Evolutionary conservation across 2,888 invertebrate genomes (phyloP), one percentile per base, ranked within the genome.

Genomic region (Thalpophila matura): DNA sequence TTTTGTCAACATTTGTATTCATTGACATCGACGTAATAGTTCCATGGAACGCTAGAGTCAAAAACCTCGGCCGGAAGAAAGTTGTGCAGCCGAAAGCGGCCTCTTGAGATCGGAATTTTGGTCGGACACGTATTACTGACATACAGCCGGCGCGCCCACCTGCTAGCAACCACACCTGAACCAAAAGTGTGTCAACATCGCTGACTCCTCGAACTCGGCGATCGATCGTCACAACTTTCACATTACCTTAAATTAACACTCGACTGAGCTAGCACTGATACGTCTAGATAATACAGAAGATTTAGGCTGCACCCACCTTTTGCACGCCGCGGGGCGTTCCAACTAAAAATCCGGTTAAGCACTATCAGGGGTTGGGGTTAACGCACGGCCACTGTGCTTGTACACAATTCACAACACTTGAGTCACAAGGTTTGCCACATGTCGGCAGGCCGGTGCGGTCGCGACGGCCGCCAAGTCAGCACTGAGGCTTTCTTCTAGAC

Each of bases 361-460:
- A 94, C 94, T 93, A 92, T 93, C 90, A 93, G 89, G 91, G 93
- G 91, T 90, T 90, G 91, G 90, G 92, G 93, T 94, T 91, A 93
- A 91, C 80, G 92, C 92, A 93, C 93, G 90, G 88, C 83, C 93
- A 93, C 93, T 92, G 90, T 88, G 91, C 90, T 91, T 87, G 86
- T 88, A 89, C 91, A 91, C 92, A 89, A 89, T 89, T 89, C 94
- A 94, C 93, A 86, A 89, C 94, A 94, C 93, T 89, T 85, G 84
- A 91, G 90, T 91, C 92, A 93, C 93, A 88, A 84, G 81, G 85
- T 87, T 84, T 86, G 86, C 89, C 91, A 88, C 94, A 93, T 94
- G 84, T 91, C 85, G 90, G 91, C 91, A 84, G 85, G 92, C 93
- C 91, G 87, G 89, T 91, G 91, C 93, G 91, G 82, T 90, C 90